phyloP scores from a whole-genome alignment of 1,140 invertebrate genomes.

The Eueides isabella region DNA sequence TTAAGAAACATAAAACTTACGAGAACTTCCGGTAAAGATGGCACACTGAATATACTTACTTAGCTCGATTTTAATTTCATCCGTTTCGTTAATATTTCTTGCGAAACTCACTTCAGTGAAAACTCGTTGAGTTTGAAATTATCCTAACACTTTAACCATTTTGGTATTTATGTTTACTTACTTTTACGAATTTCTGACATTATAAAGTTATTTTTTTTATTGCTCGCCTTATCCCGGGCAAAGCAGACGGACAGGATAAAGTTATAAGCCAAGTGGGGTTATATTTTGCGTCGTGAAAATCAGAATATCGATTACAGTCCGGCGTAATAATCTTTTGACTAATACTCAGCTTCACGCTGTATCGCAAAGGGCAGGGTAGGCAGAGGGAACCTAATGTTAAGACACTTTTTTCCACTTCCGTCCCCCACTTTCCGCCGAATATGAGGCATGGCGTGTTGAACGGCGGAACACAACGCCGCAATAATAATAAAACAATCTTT shows the following conservation, averaged over 20 bases:
- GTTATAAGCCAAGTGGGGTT: no score
- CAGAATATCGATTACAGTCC: no score
- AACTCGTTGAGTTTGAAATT: not conserved
- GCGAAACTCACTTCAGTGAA: conserved; percentile 4
- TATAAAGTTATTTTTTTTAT: no score
- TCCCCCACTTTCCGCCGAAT: not conserved
- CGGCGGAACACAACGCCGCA: not conserved
- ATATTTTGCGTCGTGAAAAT: no score
- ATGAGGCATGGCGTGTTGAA: not conserved
- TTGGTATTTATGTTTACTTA: not conserved
- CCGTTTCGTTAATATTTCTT: conserved; percentile 3
- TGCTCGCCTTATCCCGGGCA: no score
- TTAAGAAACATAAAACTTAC: conserved; percentile 12
- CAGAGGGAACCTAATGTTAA: not conserved
- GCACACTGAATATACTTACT: conserved; percentile 10
- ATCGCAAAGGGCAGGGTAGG: not conserved
- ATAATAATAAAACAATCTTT: no score
- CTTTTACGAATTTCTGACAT: not conserved
- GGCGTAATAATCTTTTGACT: no score
- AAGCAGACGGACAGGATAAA: no score
- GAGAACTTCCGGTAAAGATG: conserved; percentile 3
- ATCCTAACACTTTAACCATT: not conserved
- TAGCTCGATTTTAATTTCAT: conserved; percentile 6
- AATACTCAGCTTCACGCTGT: no score
- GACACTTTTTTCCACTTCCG: no score